Percentiles rank a stretch among this genome's conserved stretches.
These are phyloP conservation scores for Callipepla squamata DNA, from an alignment of 2,113 vertebrate genomes.

Conservation along the genomic window DNA sequence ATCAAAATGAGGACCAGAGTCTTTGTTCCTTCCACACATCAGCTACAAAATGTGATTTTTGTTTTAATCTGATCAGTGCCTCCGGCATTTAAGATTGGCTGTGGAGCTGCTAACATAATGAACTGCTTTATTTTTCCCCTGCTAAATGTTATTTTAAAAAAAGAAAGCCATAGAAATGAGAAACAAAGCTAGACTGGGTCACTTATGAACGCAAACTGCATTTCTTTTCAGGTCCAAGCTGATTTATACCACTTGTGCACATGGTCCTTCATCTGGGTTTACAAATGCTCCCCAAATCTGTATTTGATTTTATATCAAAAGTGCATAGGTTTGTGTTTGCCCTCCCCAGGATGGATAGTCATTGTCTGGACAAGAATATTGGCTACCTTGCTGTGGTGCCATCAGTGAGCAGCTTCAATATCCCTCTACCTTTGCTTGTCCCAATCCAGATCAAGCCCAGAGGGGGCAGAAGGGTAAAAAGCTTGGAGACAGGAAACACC, in stretches of 20 bases:
- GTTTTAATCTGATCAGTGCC: conserved; percentile 51
- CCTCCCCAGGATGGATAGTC: background rate
- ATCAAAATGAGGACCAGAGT: conserved; percentile 24
- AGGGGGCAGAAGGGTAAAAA: background rate
- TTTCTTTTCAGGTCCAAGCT: background rate
- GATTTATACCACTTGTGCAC: background rate
- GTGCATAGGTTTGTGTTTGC: background rate
- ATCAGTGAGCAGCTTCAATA: background rate
- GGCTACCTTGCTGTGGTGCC: background rate
- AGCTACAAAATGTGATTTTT: conserved; percentile 26
- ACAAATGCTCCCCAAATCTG: background rate
- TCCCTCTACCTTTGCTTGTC: background rate
- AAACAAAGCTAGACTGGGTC: background rate
- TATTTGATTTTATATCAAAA: background rate
- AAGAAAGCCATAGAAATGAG: background rate
- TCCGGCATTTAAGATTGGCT: conserved; percentile 31
- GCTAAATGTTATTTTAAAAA: background rate
- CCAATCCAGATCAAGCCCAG: background rate
- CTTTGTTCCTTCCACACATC: conserved; percentile 41
- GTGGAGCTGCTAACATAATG: conserved; percentile 13
- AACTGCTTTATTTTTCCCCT: background rate
- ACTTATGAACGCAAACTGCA: background rate
- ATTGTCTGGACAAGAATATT: background rate
- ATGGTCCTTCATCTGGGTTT: background rate
- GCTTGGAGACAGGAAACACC: background rate